Base-by-base conservation (phyloP, 2,113 vertebrate species). In the Pygoscelis adeliae region DNA sequence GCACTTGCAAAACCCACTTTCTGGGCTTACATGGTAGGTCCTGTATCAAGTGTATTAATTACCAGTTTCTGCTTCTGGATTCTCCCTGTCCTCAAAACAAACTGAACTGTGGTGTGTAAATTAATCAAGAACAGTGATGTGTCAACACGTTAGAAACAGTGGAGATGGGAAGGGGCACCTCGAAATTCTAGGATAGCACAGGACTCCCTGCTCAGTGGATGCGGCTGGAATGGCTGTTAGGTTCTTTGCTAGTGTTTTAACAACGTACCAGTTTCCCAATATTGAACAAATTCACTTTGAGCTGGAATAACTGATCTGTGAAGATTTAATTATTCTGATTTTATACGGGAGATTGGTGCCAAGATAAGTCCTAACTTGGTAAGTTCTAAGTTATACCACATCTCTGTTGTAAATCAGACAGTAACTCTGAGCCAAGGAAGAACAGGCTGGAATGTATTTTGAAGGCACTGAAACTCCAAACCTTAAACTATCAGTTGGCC, bases 291-390 rank as follows among this genome's bases (percentile, higher is more conserved):
- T 55, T 73, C 55, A 32, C 74, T 96, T 77, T 59, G 74, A 91
- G 47, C 71, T 73, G 40, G 22, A 88, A 38, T 70, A 78, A 92
- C 52, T 87, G 65, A 81, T 90, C 85, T 32, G 3, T 63, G 47
- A 81, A 95, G 71, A 79, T 81, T n/a, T 58, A 77, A 87, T 95
- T 90, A 89, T 47, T 89, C 59, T 87, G 65, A 66, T 80, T 93
- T 93, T 73, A 47, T 65, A 10, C n/a, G 87, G 15, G 32, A 21
- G 62, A 25, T 34, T 63, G 50, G 38, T 81, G 82, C 95, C 93
- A 95, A 87, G 65, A 20, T 46, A 69, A 44, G 42, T 76, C 69
- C 61, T 82, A 72, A 95, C 56, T 22, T 66, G 46, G 62, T 77
- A 55, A 44, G n/a, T 73, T 83, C 12, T 74, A 4, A 78, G 29